phyloP scores from a whole-genome alignment of 2,797 vertebrate genomes.

The Anguilla anguilla region DNA sequence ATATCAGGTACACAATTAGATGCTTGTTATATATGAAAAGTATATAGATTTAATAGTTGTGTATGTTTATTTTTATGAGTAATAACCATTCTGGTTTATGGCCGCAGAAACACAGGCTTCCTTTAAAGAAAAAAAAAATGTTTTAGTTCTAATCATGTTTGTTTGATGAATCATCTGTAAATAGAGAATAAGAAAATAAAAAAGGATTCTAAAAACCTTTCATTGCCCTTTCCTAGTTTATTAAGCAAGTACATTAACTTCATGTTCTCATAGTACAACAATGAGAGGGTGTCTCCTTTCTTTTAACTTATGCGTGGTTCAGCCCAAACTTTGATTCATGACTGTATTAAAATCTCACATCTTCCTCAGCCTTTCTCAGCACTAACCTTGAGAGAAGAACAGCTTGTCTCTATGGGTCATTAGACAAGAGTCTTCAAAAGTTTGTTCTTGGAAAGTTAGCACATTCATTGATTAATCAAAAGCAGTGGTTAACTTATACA shows the following conservation, averaged over 20 bases:
- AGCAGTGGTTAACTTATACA: neutral
- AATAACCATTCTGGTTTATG: neutral
- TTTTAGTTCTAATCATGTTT: neutral
- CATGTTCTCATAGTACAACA: neutral
- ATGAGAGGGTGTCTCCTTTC: neutral
- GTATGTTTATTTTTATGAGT: neutral
- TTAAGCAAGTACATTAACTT: neutral
- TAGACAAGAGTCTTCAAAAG: slow-evolving; percentile 46
- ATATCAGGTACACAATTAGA: neutral
- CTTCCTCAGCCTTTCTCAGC: slow-evolving; percentile 27
- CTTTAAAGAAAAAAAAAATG: neutral
- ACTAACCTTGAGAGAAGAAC: slow-evolving; percentile 51
- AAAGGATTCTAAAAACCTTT: neutral
- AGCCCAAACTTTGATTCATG: slow-evolving; percentile 43
- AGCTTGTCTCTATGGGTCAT: slow-evolving; percentile 47
- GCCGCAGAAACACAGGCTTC: neutral
- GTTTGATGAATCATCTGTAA: no score
- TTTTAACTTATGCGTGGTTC: slow-evolving; percentile 18
- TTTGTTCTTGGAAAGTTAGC: slow-evolving; percentile 35
- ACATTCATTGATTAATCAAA: neutral
- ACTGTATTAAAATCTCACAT: slow-evolving; percentile 28
- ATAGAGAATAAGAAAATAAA: no score
- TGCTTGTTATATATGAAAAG: neutral
- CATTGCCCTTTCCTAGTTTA: neutral
- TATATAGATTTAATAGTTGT: neutral